Percentiles rank a stretch among this genome's conserved stretches.
These are phyloP conservation scores for Heterodera filipjevi DNA, from an alignment of 2,888 invertebrate genomes.

Conservation along the genomic window DNA sequence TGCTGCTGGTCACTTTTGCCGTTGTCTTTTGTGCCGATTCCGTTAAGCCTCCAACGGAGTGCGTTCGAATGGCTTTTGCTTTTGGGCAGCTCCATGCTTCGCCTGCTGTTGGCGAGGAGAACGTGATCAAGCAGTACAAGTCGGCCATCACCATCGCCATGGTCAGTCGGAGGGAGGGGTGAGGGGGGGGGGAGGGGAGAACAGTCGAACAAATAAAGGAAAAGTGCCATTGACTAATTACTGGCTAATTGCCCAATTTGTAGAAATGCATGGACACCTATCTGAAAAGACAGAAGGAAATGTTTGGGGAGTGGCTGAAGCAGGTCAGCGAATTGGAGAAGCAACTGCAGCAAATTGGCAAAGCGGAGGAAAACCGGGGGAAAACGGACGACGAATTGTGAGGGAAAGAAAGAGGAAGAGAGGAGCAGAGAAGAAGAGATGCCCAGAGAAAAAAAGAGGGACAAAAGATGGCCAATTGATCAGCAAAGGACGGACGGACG, in stretches of 20 bases:
- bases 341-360: neutral
- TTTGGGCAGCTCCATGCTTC: neutral
- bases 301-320: neutral
- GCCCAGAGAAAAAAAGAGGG: neutral
- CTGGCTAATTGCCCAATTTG: neutral
- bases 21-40: neutral
- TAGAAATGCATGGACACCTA: neutral
- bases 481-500: too few relatives aligned
- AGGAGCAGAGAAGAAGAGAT: neutral
- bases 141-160: neutral
- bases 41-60: neutral
- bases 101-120: neutral
- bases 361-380: neutral
- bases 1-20: neutral
- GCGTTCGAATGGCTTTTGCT: neutral
- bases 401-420: neutral
- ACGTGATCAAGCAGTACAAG: slow-evolving; percentile 5
- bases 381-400: neutral
- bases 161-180: neutral
- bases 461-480: neutral
- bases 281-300: neutral
- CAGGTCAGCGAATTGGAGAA: neutral
- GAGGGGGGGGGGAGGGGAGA: too few relatives aligned
- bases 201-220: too few relatives aligned
- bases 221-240: too few relatives aligned